Conservation (phyloP, 2,888 invertebrate genomes). For the Cheilosia vulpina region DNA sequence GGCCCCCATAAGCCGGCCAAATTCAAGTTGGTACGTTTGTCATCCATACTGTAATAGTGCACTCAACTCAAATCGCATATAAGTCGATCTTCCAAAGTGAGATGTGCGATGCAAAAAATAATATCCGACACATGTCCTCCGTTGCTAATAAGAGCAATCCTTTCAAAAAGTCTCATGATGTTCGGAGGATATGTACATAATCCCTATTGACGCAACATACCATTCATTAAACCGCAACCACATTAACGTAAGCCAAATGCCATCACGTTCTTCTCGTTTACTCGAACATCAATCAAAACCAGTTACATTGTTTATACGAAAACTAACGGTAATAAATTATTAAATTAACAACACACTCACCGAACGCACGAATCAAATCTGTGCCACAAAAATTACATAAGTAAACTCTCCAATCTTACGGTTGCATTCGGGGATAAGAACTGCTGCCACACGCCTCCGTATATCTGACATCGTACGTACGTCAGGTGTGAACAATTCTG, state of each 20-base stretch:
- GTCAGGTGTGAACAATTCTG: constrained; percentile 72
- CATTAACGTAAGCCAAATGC: constrained; percentile 46
- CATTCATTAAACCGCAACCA: constrained; percentile 52
- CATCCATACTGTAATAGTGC: too few relatives aligned
- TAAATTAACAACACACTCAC: constrained; percentile 48
- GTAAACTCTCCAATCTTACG: constrained; percentile 30
- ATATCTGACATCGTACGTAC: constrained; percentile 33
- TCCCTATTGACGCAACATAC: constrained; percentile 17
- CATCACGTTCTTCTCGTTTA: constrained; percentile 36
- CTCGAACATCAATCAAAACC: constrained; percentile 64
- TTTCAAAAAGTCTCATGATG: too few relatives aligned
- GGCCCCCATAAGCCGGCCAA: too few relatives aligned
- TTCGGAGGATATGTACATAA: neutral
- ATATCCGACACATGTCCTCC: too few relatives aligned
- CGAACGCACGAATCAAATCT: constrained; percentile 53
- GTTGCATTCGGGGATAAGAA: constrained; percentile 34
- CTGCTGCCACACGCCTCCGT: constrained; percentile 54
- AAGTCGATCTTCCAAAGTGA: too few relatives aligned
- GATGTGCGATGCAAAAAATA: too few relatives aligned
- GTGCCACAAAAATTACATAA: constrained; percentile 62
- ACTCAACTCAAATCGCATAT: too few relatives aligned
- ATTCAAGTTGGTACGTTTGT: too few relatives aligned
- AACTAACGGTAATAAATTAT: constrained; percentile 68
- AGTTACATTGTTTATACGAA: constrained; percentile 53
- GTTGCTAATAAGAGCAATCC: too few relatives aligned